These are phyloP conservation scores for Periphyllus acericola DNA, from an alignment of 2,888 invertebrate genomes.

Conservation along the genomic window DNA sequence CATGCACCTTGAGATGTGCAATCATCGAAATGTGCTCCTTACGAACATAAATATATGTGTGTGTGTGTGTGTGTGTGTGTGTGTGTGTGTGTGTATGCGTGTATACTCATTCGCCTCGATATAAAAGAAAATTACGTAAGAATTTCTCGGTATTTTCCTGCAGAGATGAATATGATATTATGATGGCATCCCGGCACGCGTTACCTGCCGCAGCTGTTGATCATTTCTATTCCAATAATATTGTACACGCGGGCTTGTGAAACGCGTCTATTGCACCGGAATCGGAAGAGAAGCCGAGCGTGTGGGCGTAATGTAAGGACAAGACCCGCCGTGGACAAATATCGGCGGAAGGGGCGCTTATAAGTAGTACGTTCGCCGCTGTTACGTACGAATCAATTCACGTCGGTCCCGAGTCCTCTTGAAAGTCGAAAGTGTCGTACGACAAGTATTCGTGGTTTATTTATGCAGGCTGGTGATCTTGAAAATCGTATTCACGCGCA, in stretches of 20 bases:
- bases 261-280: not conserved
- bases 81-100: not conserved
- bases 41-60: not conserved
- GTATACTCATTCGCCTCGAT: conserved; percentile 3
- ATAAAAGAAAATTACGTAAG: not conserved
- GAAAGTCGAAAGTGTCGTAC: not conserved
- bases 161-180: not conserved
- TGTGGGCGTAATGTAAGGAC: not conserved
- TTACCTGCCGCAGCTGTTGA: no score
- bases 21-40: conserved; percentile 28
- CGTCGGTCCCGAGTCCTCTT: not conserved
- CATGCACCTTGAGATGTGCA: conserved; percentile 51
- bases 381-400: not conserved
- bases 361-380: not conserved
- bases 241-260: not conserved
- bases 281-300: not conserved
- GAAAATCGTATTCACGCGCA: not conserved
- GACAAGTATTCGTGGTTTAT: not conserved
- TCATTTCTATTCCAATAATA: not conserved
- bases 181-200: not conserved
- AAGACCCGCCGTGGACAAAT: no score
- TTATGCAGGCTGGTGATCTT: not conserved
- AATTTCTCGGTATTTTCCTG: not conserved
- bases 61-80: not conserved
- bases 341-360: no score